These are phyloP conservation scores for Agelastica alni DNA, from an alignment of 2,888 invertebrate species.

Conservation along the genomic window DNA sequence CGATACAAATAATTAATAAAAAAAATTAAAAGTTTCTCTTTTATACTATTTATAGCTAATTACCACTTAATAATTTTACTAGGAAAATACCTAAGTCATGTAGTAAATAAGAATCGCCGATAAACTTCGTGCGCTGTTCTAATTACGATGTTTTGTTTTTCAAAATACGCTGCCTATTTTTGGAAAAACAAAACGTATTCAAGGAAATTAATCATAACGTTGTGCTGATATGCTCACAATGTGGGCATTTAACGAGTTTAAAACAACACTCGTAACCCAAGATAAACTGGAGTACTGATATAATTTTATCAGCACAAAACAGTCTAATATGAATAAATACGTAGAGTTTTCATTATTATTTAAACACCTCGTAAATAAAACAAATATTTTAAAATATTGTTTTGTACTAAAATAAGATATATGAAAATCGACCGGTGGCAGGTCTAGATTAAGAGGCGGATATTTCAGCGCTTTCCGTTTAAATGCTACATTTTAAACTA, in stretches of 20 bases:
- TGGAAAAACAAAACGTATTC: neutral
- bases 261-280: constrained; percentile 1
- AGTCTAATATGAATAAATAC: constrained; percentile 2
- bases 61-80: neutral
- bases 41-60: too few species aligned
- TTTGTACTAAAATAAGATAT: too few species aligned
- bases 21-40: too few species aligned
- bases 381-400: too few species aligned
- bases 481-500: too few species aligned
- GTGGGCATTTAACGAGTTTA: neutral
- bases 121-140: neutral
- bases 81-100: neutral
- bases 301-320: constrained; percentile 13
- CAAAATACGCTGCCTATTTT: neutral
- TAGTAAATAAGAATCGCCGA: neutral
- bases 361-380: too few species aligned
- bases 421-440: too few species aligned
- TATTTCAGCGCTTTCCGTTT: too few species aligned
- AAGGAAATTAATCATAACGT: neutral
- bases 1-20: too few species aligned
- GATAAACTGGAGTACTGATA: constrained; percentile 14
- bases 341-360: too few species aligned
- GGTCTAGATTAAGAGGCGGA: too few species aligned
- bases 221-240: neutral
- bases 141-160: neutral